These are phyloP conservation scores for Apis florea DNA, from an alignment of 1,140 invertebrate genomes.

Conservation along the genomic window DNA sequence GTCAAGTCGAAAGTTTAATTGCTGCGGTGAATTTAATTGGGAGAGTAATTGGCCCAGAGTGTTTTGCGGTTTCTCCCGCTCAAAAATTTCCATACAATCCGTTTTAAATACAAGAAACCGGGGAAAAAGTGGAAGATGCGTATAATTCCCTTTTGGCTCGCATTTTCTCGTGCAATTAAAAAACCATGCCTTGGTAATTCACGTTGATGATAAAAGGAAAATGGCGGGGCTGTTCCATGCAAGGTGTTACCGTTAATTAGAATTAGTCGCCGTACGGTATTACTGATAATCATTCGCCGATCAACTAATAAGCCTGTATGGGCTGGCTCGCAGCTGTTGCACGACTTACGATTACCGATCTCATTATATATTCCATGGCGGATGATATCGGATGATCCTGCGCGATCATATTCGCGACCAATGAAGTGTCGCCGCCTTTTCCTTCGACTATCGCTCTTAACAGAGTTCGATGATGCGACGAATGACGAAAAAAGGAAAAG, in stretches of 20 bases:
- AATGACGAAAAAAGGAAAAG: neutral
- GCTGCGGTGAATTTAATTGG: neutral
- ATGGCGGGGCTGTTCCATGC: conserved; percentile 1
- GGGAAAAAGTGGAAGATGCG: neutral
- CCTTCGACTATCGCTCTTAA: neutral
- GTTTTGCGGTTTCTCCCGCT: neutral
- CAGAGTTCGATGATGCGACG: no score
- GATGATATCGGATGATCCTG: neutral
- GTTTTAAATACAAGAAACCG: no score
- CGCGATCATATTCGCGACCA: neutral
- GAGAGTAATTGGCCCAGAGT: neutral
- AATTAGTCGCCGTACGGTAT: conserved; percentile 42
- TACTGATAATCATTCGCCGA: conserved; percentile 41
- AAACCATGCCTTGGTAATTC: no score
- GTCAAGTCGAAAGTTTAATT: conserved; percentile 22
- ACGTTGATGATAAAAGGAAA: neutral
- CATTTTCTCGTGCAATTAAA: conserved; percentile 24
- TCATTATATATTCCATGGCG: neutral
- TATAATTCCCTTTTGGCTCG: neutral
- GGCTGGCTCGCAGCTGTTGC: conserved; percentile 34
- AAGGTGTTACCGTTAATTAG: conserved; percentile 38
- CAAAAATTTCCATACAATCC: neutral
- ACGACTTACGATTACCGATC: conserved; percentile 19
- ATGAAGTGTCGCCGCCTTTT: neutral
- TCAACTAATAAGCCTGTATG: conserved; percentile 53